These are phyloP conservation scores for Ladona fulva DNA, from an alignment of 1,140 invertebrate genomes.

Conservation along the genomic window DNA sequence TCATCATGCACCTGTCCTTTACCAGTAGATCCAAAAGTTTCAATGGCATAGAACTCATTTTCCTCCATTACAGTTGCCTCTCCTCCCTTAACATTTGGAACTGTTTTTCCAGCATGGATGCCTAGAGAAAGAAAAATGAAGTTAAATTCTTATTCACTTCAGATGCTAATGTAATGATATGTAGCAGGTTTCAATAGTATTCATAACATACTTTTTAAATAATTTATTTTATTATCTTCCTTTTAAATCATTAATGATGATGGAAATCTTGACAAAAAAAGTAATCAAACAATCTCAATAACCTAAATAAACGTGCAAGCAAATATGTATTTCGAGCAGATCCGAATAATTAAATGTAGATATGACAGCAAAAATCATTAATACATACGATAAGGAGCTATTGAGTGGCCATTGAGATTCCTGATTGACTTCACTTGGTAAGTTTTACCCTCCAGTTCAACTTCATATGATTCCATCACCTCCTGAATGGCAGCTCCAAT, in stretches of 20 bases:
- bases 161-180: background rate
- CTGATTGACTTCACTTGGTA: constrained; percentile 96
- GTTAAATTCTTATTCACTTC: background rate
- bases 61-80: constrained; percentile 98
- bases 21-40: constrained; percentile 98
- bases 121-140: constrained; percentile 40
- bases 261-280: no score
- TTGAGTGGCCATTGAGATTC: constrained; percentile 97
- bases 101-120: constrained; percentile 98
- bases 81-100: constrained; percentile 98
- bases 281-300: no score
- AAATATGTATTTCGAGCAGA: no score
- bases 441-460: constrained; percentile 94
- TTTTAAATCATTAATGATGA: no score
- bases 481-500: constrained; percentile 97
- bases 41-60: constrained; percentile 98
- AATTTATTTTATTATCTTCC: no score
- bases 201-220: no score
- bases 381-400: constrained; percentile 82
- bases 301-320: no score
- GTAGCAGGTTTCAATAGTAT: background rate
- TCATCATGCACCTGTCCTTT: constrained; percentile 95
- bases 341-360: no score
- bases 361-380: no score
- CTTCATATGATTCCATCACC: constrained; percentile 99